Percentiles rank a stretch among this genome's conserved stretches.
phyloP scores from a whole-genome alignment of 2,113 vertebrate species.

The Helogale parvula region DNA sequence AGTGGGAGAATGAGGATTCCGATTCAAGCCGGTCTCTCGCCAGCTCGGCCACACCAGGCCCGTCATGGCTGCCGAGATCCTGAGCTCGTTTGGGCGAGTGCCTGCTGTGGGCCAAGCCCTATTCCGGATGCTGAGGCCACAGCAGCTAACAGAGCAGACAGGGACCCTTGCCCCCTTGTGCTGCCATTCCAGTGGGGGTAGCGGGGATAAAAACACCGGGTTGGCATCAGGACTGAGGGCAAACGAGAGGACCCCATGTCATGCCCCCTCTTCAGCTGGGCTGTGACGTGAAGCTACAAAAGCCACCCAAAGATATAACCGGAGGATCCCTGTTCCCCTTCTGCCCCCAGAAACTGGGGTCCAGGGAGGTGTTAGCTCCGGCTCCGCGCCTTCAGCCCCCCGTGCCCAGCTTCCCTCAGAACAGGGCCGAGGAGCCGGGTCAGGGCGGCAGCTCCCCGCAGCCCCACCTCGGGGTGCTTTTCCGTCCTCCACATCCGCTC shows the following conservation, averaged over 20 bases:
- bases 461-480: background rate
- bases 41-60: accelerated
- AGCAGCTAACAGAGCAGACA: too few species aligned
- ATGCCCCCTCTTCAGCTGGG: background rate
- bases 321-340: accelerated
- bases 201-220: too few species aligned
- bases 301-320: background rate
- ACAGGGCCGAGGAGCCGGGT: background rate
- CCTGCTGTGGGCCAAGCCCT: too few species aligned
- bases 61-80: background rate
- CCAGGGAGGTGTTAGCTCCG: background rate
- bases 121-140: background rate
- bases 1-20: background rate
- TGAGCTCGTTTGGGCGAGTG: background rate
- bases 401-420: background rate
- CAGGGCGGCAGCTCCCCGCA: background rate
- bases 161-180: background rate
- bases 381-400: background rate
- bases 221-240: background rate
- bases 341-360: background rate
- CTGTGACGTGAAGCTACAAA: background rate
- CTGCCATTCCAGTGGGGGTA: background rate
- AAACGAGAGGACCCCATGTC: background rate
- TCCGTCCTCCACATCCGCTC: background rate
- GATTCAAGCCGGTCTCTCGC: background rate